Base-by-base conservation (phyloP, 2,113 vertebrate species). In the Datnioides undecimradiatus region DNA sequence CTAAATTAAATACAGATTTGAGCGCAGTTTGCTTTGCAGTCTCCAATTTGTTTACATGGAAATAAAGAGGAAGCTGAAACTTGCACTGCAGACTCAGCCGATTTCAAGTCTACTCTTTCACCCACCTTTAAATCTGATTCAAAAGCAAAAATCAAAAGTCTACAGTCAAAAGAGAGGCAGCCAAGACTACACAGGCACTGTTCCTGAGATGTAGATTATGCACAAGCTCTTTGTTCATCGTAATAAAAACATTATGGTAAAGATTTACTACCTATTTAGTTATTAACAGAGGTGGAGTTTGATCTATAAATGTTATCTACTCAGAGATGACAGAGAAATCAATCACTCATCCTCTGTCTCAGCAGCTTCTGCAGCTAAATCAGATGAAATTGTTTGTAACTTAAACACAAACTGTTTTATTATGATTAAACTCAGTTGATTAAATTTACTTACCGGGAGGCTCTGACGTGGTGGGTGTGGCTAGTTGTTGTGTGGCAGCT, bases 361-460 rank as follows among this genome's bases (percentile, higher is more conserved):
- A 23, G 63, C 14, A 25, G 72, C 38, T 74, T 85, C 68, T 13
- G 2, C 52, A 51, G 77, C 84, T 87, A 40, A 54, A 83, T n/a
- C n/a, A n/a, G n/a, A n/a, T n/a, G n/a, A n/a, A n/a, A n/a, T n/a
- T n/a, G n/a, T n/a, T n/a, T n/a, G n/a, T n/a, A n/a, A n/a, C n/a
- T n/a, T n/a, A n/a, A n/a, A n/a, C n/a, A n/a, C n/a, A n/a, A n/a
- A n/a, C n/a, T n/a, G 34, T 25, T 54, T 43, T 29, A 36, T 31
- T 3, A 40, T 59, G n/a, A 38, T 7, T n/a, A 38, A 40, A 21
- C 67, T 43, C 10, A 51, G 17, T 43, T 25, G 5, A 48, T 73
- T 64, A 23, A 41, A 36, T 19, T 2, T 33, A 49, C 83, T 84
- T 58, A 95, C 94, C 90, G 13, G 84, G 36, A 60, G 85, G 33